These are phyloP conservation scores for Thunnus maccoyii DNA, from an alignment of 2,113 vertebrate genomes.

Conservation along the genomic window DNA sequence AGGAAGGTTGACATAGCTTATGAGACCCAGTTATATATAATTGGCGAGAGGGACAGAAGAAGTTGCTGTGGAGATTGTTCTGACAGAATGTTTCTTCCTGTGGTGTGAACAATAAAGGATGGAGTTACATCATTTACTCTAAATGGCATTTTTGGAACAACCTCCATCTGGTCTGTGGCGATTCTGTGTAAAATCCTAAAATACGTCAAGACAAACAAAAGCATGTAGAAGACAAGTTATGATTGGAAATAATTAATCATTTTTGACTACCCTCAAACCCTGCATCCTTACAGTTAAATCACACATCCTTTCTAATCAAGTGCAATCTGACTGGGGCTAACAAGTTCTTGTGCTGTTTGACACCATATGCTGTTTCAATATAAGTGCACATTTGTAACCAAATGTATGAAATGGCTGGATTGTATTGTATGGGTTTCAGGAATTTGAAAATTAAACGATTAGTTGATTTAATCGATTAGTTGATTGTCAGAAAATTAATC, in stretches of 20 bases:
- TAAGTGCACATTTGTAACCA: not conserved
- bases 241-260: constrained; percentile 44
- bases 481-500: no score
- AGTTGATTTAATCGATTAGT: no score
- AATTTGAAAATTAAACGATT: not conserved
- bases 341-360: not conserved
- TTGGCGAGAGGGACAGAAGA: constrained; percentile 56
- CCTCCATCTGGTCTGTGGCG: constrained; percentile 72
- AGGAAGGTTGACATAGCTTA: constrained; percentile 31
- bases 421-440: no score
- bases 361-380: not conserved
- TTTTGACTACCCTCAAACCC: constrained; percentile 10
- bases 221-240: constrained; percentile 40
- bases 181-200: constrained; percentile 63
- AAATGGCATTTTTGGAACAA: constrained; percentile 77
- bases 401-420: not conserved
- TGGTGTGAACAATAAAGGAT: constrained; percentile 66
- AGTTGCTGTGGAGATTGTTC: constrained; percentile 72
- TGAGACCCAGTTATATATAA: constrained; percentile 65
- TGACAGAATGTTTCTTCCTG: constrained; percentile 61
- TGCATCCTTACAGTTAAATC: not conserved
- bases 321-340: not conserved
- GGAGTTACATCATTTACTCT: constrained; percentile 73
- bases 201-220: constrained; percentile 58
- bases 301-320: not conserved